Percentiles rank a stretch among this genome's conserved stretches.
These are phyloP conservation scores for Callocephalon fimbriatum DNA, from an alignment of 2,113 vertebrate genomes.

Conservation along the genomic window DNA sequence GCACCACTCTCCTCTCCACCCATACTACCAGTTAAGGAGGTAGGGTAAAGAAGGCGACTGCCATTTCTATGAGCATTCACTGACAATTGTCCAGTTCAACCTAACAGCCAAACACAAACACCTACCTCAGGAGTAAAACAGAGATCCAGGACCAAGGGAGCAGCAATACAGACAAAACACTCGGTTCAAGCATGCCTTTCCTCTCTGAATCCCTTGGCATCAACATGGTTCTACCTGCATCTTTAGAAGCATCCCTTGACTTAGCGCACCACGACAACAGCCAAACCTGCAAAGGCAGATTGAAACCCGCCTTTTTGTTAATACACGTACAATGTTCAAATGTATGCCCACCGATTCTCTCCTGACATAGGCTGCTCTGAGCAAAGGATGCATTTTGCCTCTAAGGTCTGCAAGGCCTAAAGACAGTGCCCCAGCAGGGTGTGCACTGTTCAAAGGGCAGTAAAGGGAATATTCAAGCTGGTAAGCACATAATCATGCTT, in stretches of 20 bases:
- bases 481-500: not conserved
- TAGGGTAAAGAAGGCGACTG: not conserved
- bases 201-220: not conserved
- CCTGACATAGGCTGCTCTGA: not conserved
- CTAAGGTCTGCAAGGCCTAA: not conserved
- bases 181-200: not conserved
- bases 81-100: not conserved
- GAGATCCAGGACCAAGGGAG: not conserved
- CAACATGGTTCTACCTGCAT: not conserved
- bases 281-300: not conserved
- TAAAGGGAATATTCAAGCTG: not conserved
- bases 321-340: not conserved
- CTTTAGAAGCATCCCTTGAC: not conserved
- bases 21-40: not conserved
- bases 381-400: not conserved
- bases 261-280: not conserved
- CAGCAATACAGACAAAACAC: accelerated
- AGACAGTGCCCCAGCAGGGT: not conserved
- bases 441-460: not conserved
- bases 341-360: not conserved
- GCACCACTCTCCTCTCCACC: not conserved
- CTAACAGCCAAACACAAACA: not conserved
- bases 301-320: not conserved
- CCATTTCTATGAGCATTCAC: not conserved
- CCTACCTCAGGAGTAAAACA: not conserved